Evolutionary conservation across 37 sponge, comb jelly and placozoan genomes (phyloP).

Genomic region (Crambe crambe): DNA sequence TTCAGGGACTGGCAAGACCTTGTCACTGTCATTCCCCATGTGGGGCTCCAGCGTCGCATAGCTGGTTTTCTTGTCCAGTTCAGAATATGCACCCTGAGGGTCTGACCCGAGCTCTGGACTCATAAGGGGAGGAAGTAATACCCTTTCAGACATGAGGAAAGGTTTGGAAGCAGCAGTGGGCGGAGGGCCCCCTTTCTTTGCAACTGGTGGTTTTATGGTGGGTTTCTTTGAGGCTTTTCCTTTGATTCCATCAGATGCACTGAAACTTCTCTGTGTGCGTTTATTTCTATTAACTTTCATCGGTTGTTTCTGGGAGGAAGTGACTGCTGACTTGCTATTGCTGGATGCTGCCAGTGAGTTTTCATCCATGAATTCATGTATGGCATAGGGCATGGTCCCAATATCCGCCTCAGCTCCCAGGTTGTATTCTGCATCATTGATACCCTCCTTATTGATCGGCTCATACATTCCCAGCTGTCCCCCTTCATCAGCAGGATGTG

Average conservation of each 20-base stretch:
- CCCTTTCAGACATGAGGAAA: background rate
- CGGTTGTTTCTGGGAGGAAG: no score
- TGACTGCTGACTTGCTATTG: background rate
- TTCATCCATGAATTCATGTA: background rate
- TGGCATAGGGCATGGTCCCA: background rate
- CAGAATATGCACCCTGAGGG: background rate
- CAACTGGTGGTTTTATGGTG: background rate
- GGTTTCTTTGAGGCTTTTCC: background rate
- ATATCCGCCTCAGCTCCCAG: background rate
- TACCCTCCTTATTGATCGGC: background rate
- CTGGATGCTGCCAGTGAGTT: no score
- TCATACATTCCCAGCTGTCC: background rate
- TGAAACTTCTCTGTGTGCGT: background rate
- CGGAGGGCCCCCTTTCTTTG: background rate
- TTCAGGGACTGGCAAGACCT: no score
- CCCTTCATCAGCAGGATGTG: background rate
- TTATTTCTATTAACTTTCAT: background rate
- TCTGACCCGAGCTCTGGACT: background rate
- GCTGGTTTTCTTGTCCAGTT: background rate
- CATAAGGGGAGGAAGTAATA: background rate
- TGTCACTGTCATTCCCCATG: background rate
- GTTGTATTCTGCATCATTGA: background rate
- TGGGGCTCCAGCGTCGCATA: constrained; percentile 15
- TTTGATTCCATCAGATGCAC: background rate
- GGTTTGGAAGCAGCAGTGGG: background rate